phyloP scores from a whole-genome alignment of 2,113 vertebrate species.

The Lepus europaeus region DNA sequence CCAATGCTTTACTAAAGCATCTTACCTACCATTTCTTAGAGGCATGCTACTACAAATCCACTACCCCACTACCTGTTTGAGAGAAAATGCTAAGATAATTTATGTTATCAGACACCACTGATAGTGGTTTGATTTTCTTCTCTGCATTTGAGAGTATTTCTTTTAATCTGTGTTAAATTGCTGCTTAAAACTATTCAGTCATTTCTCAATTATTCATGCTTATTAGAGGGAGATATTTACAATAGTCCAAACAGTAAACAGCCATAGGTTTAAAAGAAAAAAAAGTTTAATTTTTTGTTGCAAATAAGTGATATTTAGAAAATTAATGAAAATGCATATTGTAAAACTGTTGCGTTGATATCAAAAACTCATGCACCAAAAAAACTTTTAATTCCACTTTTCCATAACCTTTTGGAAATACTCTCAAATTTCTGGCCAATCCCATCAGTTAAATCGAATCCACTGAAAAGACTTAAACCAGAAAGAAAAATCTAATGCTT shows the following conservation, averaged over 20 bases:
- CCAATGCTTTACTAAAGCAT: conserved; percentile 43
- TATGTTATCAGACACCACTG: not conserved
- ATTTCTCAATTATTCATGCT: conserved; percentile 58
- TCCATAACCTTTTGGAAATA: too few relatives aligned
- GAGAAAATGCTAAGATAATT: conserved; percentile 17
- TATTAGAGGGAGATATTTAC: conserved; percentile 52
- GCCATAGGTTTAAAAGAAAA: not conserved
- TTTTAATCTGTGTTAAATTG: conserved; percentile 52
- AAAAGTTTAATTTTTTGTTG: conserved; percentile 7
- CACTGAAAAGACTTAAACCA: conserved; percentile 39
- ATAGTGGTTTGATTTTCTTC: conserved; percentile 27
- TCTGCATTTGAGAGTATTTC: conserved; percentile 2
- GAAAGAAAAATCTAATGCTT: conserved; percentile 38
- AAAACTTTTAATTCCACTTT: too few relatives aligned
- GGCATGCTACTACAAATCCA: not conserved
- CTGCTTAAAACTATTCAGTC: conserved; percentile 50
- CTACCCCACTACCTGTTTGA: not conserved
- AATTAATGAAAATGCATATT: too few relatives aligned
- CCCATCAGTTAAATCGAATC: conserved; percentile 29
- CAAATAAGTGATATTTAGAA: not conserved
- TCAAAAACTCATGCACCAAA: too few relatives aligned
- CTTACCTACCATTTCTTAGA: not conserved
- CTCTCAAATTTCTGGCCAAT: not conserved
- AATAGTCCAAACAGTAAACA: conserved; percentile 47
- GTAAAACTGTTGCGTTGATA: too few relatives aligned